Percentiles rank a stretch among this genome's conserved stretches.
Conservation (phyloP, 2,113 vertebrate genomes). For the Phainopepla nitens region DNA sequence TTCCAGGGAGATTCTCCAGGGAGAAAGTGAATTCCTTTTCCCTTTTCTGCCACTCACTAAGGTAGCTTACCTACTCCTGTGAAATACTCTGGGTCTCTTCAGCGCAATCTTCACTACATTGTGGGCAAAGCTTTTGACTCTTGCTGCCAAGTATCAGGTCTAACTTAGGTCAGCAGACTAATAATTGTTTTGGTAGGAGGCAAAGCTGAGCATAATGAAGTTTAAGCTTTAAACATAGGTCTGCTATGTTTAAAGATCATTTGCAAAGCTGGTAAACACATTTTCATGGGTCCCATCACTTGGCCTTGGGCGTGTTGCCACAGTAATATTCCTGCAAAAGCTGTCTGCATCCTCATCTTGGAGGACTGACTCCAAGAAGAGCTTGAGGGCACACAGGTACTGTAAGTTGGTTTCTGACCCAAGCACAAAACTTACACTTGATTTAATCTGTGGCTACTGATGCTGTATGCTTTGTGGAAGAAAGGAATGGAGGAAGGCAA, state of each 20-base stretch:
- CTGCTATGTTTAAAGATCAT: neutral
- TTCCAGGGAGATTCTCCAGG: too few relatives aligned
- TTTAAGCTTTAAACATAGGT: neutral
- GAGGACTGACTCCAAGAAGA: neutral
- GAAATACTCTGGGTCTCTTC: neutral
- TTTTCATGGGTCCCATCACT: neutral
- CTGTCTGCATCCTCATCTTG: neutral
- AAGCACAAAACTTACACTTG: neutral
- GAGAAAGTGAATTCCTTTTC: neutral
- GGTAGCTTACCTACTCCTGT: neutral
- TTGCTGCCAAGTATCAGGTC: neutral
- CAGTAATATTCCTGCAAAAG: neutral
- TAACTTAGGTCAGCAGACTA: neutral
- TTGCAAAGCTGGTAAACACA: neutral
- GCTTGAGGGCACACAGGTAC: neutral
- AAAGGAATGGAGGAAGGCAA: fast-evolving
- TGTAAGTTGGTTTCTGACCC: neutral
- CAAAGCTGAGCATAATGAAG: neutral
- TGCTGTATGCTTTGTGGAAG: neutral
- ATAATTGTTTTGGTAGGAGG: neutral
- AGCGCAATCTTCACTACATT: neutral
- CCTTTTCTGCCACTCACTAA: neutral
- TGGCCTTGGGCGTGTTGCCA: neutral
- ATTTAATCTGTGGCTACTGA: neutral
- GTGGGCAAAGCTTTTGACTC: neutral